Conservation (phyloP, 2,113 vertebrate species). For the Andinoacara biseriatus region DNA sequence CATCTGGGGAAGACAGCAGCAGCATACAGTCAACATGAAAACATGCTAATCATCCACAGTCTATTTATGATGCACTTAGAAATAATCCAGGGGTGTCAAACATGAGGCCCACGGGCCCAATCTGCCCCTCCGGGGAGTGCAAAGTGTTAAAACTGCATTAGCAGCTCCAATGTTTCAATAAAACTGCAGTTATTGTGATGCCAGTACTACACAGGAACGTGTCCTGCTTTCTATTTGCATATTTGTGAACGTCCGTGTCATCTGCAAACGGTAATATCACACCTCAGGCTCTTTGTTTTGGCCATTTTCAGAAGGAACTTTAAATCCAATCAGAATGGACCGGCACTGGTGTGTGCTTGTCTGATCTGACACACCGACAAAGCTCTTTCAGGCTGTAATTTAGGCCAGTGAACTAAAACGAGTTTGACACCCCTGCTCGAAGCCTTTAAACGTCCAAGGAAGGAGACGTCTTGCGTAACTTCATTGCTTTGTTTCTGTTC, state of each 20-base stretch:
- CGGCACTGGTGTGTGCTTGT: neutral
- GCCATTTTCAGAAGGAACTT: neutral
- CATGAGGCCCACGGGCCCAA: neutral
- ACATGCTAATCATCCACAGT: neutral
- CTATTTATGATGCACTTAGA: neutral
- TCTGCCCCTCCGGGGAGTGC: neutral
- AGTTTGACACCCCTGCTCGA: neutral
- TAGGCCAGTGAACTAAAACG: neutral
- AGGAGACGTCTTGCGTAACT: neutral
- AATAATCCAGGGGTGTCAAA: neutral
- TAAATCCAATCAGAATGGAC: neutral
- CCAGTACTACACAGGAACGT: no score
- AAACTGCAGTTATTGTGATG: no score
- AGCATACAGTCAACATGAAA: constrained; percentile 21
- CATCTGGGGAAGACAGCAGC: constrained; percentile 28
- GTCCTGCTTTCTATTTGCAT: neutral
- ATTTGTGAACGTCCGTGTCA: neutral
- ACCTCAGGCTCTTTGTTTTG: neutral
- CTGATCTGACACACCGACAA: neutral
- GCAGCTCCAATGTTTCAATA: no score
- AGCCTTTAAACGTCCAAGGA: neutral
- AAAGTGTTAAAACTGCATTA: no score
- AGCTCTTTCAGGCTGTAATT: neutral
- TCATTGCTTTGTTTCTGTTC: constrained; percentile 2
- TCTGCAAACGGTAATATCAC: neutral